Percentiles rank a stretch among this genome's conserved stretches.
These are phyloP conservation scores for Hypomecis atomaria DNA, from an alignment of 2,888 invertebrate genomes.

Conservation along the genomic window DNA sequence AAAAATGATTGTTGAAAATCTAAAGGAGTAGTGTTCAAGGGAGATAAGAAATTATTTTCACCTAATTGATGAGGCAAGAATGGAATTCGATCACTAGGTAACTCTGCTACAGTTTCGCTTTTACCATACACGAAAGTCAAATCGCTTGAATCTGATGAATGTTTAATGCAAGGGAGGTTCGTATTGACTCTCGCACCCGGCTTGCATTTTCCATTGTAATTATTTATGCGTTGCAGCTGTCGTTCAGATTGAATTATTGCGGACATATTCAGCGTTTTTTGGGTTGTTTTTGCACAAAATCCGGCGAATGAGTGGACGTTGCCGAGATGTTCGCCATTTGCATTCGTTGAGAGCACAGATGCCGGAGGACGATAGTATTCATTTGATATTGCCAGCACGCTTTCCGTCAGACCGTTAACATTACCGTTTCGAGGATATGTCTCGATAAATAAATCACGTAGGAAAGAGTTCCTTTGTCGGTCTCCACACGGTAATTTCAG, in stretches of 20 bases:
- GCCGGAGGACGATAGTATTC: constrained; percentile 70
- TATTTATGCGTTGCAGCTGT: constrained; percentile 43
- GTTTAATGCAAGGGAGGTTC: constrained; percentile 10
- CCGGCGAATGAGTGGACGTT: constrained; percentile 55
- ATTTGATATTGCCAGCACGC: constrained; percentile 79
- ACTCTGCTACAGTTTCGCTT: constrained; percentile 12
- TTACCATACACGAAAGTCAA: constrained; percentile 25
- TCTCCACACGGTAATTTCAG: constrained; percentile 61
- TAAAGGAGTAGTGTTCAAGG: constrained; percentile 8
- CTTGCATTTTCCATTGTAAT: constrained; percentile 37
- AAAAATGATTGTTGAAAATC: constrained; percentile 17
- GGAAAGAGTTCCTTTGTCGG: constrained; percentile 74
- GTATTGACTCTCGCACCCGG: not conserved
- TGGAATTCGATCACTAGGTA: constrained; percentile 11
- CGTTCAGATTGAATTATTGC: constrained; percentile 45
- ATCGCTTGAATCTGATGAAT: constrained; percentile 3
- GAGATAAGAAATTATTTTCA: constrained; percentile 5
- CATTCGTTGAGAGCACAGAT: constrained; percentile 75
- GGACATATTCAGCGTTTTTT: constrained; percentile 49
- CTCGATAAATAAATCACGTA: constrained; percentile 80
- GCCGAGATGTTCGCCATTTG: constrained; percentile 69
- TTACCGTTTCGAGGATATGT: constrained; percentile 77
- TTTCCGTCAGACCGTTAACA: constrained; percentile 72
- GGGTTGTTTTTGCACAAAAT: constrained; percentile 51
- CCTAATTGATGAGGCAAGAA: constrained; percentile 7